Conservation (phyloP, 2,797 vertebrate genomes). For the Prionace glauca region DNA sequence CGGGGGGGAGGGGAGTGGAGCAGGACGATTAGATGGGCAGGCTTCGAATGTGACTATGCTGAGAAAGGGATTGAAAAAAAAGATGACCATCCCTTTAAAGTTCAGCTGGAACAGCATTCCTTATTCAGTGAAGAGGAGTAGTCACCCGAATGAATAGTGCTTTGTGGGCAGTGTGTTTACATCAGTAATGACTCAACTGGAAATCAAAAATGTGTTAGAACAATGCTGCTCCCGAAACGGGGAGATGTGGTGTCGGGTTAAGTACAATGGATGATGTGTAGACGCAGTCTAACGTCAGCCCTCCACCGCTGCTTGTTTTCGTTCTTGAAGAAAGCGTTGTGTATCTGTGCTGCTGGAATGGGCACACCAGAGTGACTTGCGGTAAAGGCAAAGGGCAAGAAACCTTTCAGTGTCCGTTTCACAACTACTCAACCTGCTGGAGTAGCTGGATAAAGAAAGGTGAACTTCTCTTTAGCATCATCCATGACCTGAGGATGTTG, state of each 20-base stretch:
- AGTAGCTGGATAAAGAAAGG: background rate
- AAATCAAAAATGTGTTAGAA: background rate
- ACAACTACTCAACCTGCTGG: background rate
- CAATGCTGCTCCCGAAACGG: background rate
- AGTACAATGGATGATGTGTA: conserved; percentile 24
- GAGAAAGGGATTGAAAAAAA: background rate
- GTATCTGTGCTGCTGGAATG: background rate
- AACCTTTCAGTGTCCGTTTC: background rate
- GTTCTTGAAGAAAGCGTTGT: background rate
- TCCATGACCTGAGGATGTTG: background rate
- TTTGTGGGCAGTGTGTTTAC: conserved; percentile 20
- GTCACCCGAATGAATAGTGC: background rate
- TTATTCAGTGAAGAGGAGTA: background rate
- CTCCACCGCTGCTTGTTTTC: background rate
- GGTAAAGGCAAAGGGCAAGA: background rate
- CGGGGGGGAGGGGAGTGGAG: background rate
- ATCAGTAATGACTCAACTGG: conserved; percentile 17
- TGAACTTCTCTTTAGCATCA: background rate
- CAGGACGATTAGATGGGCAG: background rate
- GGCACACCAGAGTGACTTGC: background rate
- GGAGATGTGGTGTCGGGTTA: background rate
- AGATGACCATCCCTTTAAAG: background rate
- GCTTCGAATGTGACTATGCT: background rate
- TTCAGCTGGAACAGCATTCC: background rate
- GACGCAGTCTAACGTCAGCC: background rate